Evolutionary conservation across 2,113 vertebrate genomes (phyloP).

Genomic region (Tyto alba): DNA sequence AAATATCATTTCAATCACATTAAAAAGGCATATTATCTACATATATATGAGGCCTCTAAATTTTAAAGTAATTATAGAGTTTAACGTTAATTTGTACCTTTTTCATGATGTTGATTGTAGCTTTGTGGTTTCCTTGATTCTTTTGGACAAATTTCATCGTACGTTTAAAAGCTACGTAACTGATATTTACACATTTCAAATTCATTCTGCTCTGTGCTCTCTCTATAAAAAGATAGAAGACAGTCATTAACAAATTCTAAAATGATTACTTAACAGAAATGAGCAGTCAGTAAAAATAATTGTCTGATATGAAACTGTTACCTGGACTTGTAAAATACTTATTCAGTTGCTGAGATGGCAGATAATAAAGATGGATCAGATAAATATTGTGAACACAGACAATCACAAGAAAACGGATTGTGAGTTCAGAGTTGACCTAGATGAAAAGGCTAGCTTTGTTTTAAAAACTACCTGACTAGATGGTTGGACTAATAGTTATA

Average conservation of each 20-base stretch:
- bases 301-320: conserved; percentile 4
- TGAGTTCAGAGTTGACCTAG: background rate
- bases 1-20: conserved; percentile 17
- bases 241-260: conserved; percentile 44
- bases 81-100: conserved; percentile 52
- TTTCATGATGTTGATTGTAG: conserved; percentile 36
- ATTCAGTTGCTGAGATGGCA: background rate
- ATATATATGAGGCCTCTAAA: background rate
- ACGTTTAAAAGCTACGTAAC: background rate
- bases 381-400: background rate
- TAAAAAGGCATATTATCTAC: conserved; percentile 14
- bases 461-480: background rate
- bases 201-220: background rate
- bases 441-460: background rate
- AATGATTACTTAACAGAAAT: conserved; percentile 47
- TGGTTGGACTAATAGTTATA: background rate
- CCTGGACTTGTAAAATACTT: conserved; percentile 34
- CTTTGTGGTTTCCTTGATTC: conserved; percentile 46
- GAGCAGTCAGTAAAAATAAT: conserved; percentile 46
- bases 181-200: background rate
- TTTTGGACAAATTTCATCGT: conserved; percentile 27
- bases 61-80: conserved; percentile 48
- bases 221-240: conserved; percentile 10
- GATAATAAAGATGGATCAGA: background rate
- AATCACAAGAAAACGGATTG: background rate